Percentiles rank a stretch among this genome's conserved stretches.
phyloP scores from a whole-genome alignment of 2,888 invertebrate species.

The Cosmia trapezina region DNA sequence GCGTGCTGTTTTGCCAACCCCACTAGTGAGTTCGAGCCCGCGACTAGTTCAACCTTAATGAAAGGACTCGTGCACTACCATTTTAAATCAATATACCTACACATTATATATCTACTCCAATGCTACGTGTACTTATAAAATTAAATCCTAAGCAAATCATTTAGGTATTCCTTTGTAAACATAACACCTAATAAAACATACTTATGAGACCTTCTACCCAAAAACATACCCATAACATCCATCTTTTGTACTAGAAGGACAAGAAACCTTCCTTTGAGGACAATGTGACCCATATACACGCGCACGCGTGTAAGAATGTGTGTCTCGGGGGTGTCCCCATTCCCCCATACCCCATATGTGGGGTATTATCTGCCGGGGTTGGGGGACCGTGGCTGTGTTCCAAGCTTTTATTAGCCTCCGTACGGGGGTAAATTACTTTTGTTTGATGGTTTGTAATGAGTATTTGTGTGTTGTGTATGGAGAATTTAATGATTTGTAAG shows the following conservation, averaged over 20 bases:
- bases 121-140: neutral
- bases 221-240: conserved; percentile 1
- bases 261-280: conserved; percentile 72
- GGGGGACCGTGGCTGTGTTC: conserved; percentile 67
- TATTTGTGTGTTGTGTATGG: conserved; percentile 36
- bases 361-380: conserved; percentile 74
- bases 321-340: conserved; percentile 77
- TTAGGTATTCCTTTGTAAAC: neutral
- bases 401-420: conserved; percentile 68
- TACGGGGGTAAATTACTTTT: conserved; percentile 66
- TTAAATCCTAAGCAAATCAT: neutral
- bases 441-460: conserved; percentile 63
- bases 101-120: neutral
- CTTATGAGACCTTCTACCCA: conserved; percentile 12
- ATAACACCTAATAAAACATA: conserved; percentile 9
- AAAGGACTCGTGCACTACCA: neutral
- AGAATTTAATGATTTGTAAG: neutral
- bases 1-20: too few relatives aligned
- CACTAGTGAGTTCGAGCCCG: too few relatives aligned
- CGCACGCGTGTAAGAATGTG: conserved; percentile 87
- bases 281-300: conserved; percentile 86
- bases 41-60: too few relatives aligned
- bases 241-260: conserved; percentile 55
- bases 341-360: conserved; percentile 67
- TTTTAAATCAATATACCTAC: neutral